Percentiles rank a stretch among this genome's conserved stretches.
Conservation (phyloP, 1,140 invertebrate species). For the Spodoptera frugiperda region DNA sequence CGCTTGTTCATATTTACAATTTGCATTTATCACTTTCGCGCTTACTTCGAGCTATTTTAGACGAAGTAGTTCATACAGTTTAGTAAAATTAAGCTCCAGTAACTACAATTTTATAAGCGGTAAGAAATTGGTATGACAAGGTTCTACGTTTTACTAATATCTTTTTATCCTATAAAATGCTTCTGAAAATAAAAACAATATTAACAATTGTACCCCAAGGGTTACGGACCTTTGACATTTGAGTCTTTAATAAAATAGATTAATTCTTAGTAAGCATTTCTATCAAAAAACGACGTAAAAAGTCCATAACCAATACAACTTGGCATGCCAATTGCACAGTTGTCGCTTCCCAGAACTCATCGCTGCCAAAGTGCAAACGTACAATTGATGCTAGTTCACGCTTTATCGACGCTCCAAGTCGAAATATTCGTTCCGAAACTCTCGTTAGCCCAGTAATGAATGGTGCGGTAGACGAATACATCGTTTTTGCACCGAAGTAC, state of each 20-base stretch:
- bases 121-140: too few relatives aligned
- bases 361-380: slow-evolving; percentile 49
- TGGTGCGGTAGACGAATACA: slow-evolving; percentile 62
- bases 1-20: slow-evolving; percentile 38
- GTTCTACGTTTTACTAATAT: too few relatives aligned
- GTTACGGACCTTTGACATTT: too few relatives aligned
- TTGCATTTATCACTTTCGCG: slow-evolving; percentile 35
- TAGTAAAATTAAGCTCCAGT: too few relatives aligned
- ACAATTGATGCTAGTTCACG: slow-evolving; percentile 48
- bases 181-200: too few relatives aligned
- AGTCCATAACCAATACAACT: slow-evolving; percentile 4
- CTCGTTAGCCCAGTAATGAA: slow-evolving; percentile 58
- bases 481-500: slow-evolving; percentile 58
- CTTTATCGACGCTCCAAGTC: slow-evolving; percentile 44
- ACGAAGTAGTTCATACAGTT: neutral
- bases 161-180: too few relatives aligned
- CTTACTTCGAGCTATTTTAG: neutral
- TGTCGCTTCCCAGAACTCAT: slow-evolving; percentile 21
- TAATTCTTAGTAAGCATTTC: neutral
- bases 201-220: too few relatives aligned
- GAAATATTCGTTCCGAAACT: slow-evolving; percentile 31
- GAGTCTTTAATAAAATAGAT: too few relatives aligned
- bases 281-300: neutral
- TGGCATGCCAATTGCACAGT: slow-evolving; percentile 33
- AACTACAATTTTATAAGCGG: too few relatives aligned